phyloP scores from a whole-genome alignment of 2,888 invertebrate genomes.

The Ophonus ardosiacus region DNA sequence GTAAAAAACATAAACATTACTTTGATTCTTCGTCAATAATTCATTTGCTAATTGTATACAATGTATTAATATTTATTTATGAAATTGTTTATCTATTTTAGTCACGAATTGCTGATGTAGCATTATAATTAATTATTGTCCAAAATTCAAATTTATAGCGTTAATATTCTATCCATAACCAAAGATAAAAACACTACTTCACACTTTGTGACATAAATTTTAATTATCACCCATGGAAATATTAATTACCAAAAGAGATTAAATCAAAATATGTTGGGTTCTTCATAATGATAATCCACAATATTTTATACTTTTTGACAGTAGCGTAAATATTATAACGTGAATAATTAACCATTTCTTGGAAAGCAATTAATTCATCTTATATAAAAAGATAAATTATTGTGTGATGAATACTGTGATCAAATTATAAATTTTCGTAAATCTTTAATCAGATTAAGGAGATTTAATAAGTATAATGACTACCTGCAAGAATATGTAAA shows the following conservation, averaged over 20 bases:
- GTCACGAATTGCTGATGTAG: background rate
- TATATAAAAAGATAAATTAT: conserved; percentile 14
- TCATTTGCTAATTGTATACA: background rate
- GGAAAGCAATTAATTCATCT: conserved; percentile 32
- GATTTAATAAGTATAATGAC: conserved; percentile 26
- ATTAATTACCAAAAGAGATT: conserved; percentile 27
- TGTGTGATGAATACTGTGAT: conserved; percentile 4
- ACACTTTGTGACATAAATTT: conserved; percentile 40
- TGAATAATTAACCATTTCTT: conserved; percentile 9
- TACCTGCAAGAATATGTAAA: conserved; percentile 29
- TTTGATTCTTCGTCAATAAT: no score
- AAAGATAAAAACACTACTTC: conserved; percentile 22
- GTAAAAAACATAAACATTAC: no score
- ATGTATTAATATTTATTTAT: background rate
- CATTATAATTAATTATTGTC: conserved; percentile 25
- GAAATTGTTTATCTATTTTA: background rate
- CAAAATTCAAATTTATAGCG: conserved; percentile 34
- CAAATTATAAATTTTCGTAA: conserved; percentile 43
- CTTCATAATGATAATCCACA: conserved; percentile 36
- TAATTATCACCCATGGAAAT: conserved; percentile 21
- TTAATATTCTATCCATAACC: conserved; percentile 27
- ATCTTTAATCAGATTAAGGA: conserved; percentile 27
- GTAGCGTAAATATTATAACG: conserved; percentile 22
- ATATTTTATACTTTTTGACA: conserved; percentile 36
- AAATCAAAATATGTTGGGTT: conserved; percentile 18